These are phyloP conservation scores for Plecotus auritus DNA, from an alignment of 2,113 vertebrate genomes.

Conservation along the genomic window DNA sequence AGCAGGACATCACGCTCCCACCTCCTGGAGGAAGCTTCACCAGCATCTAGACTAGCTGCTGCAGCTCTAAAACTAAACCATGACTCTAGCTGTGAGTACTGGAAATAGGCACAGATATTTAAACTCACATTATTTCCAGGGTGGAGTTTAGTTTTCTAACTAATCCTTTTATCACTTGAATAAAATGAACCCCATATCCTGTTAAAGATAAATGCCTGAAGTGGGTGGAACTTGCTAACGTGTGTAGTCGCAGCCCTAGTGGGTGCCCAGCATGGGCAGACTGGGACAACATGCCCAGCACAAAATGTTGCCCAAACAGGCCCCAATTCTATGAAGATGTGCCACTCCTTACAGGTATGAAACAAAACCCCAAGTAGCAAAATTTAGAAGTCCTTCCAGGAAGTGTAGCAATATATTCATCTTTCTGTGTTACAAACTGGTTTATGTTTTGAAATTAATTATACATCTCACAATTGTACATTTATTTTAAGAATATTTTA, in stretches of 20 bases:
- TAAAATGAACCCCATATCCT: background rate
- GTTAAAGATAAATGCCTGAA: background rate
- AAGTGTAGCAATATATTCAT: background rate
- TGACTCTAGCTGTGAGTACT: background rate
- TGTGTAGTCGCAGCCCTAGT: background rate
- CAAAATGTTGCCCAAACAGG: background rate
- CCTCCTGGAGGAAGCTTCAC: background rate
- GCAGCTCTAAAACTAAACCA: background rate
- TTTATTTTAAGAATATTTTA: background rate
- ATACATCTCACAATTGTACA: background rate
- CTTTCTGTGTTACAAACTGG: background rate
- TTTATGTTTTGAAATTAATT: slow-evolving; percentile 36
- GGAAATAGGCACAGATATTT: background rate
- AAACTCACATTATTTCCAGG: background rate
- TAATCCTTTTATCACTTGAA: background rate
- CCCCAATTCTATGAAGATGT: background rate
- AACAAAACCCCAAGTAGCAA: background rate
- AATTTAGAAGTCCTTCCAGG: background rate
- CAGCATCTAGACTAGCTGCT: background rate
- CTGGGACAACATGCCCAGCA: background rate
- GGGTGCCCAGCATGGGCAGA: background rate
- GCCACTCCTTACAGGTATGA: background rate
- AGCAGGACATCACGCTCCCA: no score
- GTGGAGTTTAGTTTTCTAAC: background rate
- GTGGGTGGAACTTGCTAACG: background rate